A percentile compares a stretch with the other conserved stretches of the same genome.
These are phyloP conservation scores for Serripes groenlandicus DNA, from an alignment of 2,888 invertebrate species.

Conservation along the genomic window DNA sequence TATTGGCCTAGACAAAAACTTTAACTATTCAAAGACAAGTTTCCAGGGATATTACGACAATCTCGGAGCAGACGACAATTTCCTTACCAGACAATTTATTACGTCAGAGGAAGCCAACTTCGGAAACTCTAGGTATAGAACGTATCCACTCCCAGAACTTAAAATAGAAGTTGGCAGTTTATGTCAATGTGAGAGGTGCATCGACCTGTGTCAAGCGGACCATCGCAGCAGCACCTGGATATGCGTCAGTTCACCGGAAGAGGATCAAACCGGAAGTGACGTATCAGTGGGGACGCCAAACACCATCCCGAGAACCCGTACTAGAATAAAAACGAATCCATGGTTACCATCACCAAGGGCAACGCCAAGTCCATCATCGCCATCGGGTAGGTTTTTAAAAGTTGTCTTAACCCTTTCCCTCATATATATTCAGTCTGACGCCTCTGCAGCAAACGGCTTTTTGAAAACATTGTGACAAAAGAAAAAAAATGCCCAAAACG, in stretches of 20 bases:
- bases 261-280: not conserved
- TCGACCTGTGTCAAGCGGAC: not conserved
- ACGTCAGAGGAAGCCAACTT: slow-evolving; percentile 8
- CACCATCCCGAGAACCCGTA: slow-evolving; percentile 71
- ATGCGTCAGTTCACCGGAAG: slow-evolving; percentile 7
- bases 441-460: not conserved
- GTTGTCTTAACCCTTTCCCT: too few species aligned
- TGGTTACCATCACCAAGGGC: slow-evolving; percentile 82
- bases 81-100: slow-evolving; percentile 6
- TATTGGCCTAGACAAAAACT: slow-evolving; percentile 58
- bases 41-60: slow-evolving; percentile 57
- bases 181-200: slow-evolving; percentile 43
- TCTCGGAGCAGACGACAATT: slow-evolving; percentile 40
- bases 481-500: not conserved
- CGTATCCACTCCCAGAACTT: slow-evolving; percentile 53
- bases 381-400: too few species aligned
- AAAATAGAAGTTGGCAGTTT: slow-evolving; percentile 48
- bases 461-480: not conserved
- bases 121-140: slow-evolving; percentile 21
- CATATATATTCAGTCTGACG: not conserved
- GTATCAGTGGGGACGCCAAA: slow-evolving; percentile 49
- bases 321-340: slow-evolving; percentile 82
- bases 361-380: slow-evolving; percentile 60
- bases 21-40: slow-evolving; percentile 47
- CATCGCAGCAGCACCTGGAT: not conserved